phyloP scores from a whole-genome alignment of 1,140 invertebrate species.

The Oryzaephilus surinamensis region DNA sequence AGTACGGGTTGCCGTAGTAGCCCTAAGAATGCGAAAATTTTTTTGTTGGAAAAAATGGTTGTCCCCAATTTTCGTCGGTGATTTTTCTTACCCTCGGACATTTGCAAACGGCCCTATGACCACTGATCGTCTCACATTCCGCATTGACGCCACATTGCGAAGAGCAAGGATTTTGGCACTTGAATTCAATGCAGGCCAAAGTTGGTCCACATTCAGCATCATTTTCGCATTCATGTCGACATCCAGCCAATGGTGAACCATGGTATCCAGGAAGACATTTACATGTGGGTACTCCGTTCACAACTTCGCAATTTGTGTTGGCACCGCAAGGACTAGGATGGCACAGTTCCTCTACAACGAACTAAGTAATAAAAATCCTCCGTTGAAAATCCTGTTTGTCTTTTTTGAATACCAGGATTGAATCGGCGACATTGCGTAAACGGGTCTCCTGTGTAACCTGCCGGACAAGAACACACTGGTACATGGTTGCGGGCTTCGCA shows the following conservation, averaged over 20 bases:
- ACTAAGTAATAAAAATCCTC: background rate
- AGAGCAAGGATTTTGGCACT: constrained; percentile 69
- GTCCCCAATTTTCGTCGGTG: too few species aligned
- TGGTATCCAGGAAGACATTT: constrained; percentile 50
- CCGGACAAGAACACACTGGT: constrained; percentile 51
- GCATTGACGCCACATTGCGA: constrained; percentile 67
- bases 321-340: constrained; percentile 66
- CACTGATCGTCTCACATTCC: constrained; percentile 59
- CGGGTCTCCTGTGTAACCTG: constrained; percentile 54
- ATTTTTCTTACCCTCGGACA: constrained; percentile 51
- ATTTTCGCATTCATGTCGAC: constrained; percentile 65
- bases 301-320: constrained; percentile 69
- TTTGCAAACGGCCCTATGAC: constrained; percentile 68
- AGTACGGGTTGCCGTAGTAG: constrained; percentile 62
- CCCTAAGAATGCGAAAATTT: constrained; percentile 41
- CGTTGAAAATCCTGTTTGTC: background rate
- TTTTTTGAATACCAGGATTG: constrained; percentile 38
- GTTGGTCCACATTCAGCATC: constrained; percentile 61
- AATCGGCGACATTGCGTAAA: constrained; percentile 41
- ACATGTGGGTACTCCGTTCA: constrained; percentile 63
- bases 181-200: constrained; percentile 61
- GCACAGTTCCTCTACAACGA: constrained; percentile 48
- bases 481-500: constrained; percentile 51
- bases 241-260: constrained; percentile 64
- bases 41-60: too few species aligned